Conservation (phyloP, 2,888 invertebrate species). For the Drosophila crucigera region DNA sequence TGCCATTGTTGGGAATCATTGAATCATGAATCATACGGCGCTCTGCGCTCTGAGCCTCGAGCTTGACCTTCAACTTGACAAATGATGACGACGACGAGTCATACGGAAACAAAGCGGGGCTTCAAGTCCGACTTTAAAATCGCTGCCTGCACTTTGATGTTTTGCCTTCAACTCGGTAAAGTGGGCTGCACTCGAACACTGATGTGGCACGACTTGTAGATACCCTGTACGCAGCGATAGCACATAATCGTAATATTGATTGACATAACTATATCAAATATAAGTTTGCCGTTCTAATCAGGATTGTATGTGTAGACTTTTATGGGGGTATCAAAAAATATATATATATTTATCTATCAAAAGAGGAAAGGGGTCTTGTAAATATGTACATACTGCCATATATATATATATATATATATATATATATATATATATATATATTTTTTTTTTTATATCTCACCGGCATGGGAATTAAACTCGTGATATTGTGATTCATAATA, state of each 20-base stretch:
- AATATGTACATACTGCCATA: neutral
- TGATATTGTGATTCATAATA: constrained; percentile 67
- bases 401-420: neutral
- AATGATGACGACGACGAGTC: constrained; percentile 56
- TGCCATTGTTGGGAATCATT: constrained; percentile 1
- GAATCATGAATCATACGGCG: constrained; percentile 50
- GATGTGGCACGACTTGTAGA: neutral
- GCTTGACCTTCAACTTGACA: constrained; percentile 76
- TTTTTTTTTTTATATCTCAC: neutral
- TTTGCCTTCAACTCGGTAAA: constrained; percentile 63
- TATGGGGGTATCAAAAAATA: neutral
- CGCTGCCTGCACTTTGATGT: constrained; percentile 69
- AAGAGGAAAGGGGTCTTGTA: neutral
- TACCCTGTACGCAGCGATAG: neutral
- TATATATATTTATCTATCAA: neutral
- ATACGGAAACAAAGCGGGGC: constrained; percentile 72
- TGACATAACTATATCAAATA: neutral
- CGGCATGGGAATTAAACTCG: constrained; percentile 20
- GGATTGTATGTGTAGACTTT: neutral
- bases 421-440: neutral
- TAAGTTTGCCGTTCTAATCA: neutral
- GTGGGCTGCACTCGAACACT: neutral
- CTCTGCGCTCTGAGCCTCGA: constrained; percentile 9
- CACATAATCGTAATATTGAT: neutral
- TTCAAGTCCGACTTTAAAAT: constrained; percentile 52